Conservation (phyloP, 1,140 invertebrate species). For the Sarcophaga bullata region DNA sequence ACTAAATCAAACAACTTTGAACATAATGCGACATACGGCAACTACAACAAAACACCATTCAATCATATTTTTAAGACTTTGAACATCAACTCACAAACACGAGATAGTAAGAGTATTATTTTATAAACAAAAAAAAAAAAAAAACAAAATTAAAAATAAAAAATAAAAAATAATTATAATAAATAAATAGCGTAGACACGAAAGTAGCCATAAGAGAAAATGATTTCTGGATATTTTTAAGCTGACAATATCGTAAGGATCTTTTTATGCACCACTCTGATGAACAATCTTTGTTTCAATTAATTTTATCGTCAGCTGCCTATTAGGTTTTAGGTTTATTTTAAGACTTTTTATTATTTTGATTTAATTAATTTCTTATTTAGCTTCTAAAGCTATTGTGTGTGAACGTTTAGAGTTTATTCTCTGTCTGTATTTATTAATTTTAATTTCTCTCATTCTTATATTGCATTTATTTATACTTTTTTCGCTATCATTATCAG, state of each 20-base stretch:
- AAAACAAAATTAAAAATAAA: too few relatives aligned
- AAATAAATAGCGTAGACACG: neutral
- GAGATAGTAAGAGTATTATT: neutral
- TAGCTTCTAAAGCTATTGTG: constrained; percentile 39
- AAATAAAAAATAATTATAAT: too few relatives aligned
- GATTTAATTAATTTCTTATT: neutral
- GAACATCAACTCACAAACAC: too few relatives aligned
- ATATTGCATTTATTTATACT: neutral
- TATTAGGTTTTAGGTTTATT: neutral
- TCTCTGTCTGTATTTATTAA: neutral
- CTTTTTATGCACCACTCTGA: too few relatives aligned
- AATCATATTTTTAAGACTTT: neutral
- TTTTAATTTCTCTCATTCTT: neutral
- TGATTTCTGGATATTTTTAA: too few relatives aligned
- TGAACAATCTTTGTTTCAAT: too few relatives aligned
- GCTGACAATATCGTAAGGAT: too few relatives aligned
- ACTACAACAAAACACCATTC: neutral
- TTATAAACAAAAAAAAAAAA: neutral
- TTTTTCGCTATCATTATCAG: neutral
- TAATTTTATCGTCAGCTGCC: neutral
- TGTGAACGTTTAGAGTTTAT: neutral
- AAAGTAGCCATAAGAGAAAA: too few relatives aligned
- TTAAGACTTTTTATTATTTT: neutral
- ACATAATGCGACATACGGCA: too few relatives aligned
- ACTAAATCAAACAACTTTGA: neutral